Evolutionary conservation across 2,888 invertebrate species (phyloP).

Genomic region (Bellardia bayeri): DNA sequence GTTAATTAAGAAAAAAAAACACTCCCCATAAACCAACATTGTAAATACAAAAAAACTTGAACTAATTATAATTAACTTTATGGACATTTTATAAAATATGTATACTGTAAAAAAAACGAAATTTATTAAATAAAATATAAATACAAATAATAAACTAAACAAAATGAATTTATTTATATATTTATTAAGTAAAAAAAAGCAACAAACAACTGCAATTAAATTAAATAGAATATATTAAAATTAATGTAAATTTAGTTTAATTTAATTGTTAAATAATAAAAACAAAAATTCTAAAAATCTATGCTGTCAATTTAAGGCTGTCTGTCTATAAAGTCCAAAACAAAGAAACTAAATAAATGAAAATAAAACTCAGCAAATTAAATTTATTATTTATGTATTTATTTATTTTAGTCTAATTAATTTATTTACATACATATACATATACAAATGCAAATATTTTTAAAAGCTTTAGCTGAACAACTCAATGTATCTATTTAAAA

Average conservation of each 20-base stretch:
- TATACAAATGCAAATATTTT: slow-evolving; percentile 12
- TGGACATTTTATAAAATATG: not conserved
- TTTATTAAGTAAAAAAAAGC: slow-evolving; percentile 16
- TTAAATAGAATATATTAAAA: slow-evolving; percentile 34
- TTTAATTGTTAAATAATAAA: slow-evolving; percentile 34
- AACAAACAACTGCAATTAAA: slow-evolving; percentile 8
- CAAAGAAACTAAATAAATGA: slow-evolving; percentile 18
- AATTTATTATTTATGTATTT: slow-evolving; percentile 40
- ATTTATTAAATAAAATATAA: not conserved
- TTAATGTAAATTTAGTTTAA: slow-evolving; percentile 43
- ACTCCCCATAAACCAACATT: not conserved
- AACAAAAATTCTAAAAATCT: slow-evolving; percentile 61
- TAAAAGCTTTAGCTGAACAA: slow-evolving; percentile 28
- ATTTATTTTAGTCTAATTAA: not conserved
- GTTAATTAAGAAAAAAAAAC: not conserved
- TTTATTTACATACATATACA: slow-evolving; percentile 9
- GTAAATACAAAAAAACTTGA: slow-evolving; percentile 10
- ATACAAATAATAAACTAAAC: slow-evolving; percentile 22
- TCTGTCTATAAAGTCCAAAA: slow-evolving; percentile 73
- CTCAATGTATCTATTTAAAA: slow-evolving; percentile 1
- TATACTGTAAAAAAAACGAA: not conserved
- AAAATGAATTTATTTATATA: slow-evolving; percentile 59
- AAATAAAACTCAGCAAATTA: slow-evolving; percentile 35
- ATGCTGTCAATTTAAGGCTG: slow-evolving; percentile 79
- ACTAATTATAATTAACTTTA: not conserved